Percentiles rank a stretch among this genome's conserved stretches.
These are phyloP conservation scores for Mormyrus proboscirostris DNA, from an alignment of 2,797 vertebrate genomes.

Conservation along the genomic window DNA sequence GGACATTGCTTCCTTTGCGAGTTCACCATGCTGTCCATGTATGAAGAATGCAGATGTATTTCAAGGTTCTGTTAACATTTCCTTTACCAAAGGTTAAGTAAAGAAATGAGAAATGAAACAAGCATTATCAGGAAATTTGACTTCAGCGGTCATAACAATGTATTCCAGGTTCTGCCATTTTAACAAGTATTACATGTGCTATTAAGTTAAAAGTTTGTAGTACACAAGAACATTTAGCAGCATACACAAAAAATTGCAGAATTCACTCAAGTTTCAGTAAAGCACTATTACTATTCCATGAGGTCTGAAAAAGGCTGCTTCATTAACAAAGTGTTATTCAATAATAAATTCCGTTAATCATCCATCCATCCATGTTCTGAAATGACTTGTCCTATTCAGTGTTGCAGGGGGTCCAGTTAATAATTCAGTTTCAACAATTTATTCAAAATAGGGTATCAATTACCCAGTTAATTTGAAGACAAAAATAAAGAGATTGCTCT, in stretches of 20 bases:
- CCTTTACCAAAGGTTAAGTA: not conserved
- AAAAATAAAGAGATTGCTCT: not conserved
- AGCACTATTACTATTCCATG: not conserved
- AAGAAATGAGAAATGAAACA: not conserved
- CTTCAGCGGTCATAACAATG: not conserved
- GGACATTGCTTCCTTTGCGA: not conserved
- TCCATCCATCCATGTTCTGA: not conserved
- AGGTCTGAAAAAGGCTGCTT: not conserved
- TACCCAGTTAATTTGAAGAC: not conserved
- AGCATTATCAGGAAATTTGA: not conserved
- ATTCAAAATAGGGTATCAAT: not conserved
- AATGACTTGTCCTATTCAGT: not conserved
- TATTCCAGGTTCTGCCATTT: not conserved
- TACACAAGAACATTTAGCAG: not conserved
- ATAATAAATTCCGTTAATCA: not conserved
- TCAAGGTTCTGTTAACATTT: not conserved
- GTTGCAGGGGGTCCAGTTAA: not conserved
- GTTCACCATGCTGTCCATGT: not conserved
- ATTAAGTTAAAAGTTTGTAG: not conserved
- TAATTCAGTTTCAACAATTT: not conserved
- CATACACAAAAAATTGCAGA: not conserved
- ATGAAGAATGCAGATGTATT: not conserved
- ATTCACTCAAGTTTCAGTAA: not conserved
- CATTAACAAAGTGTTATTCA: not conserved
- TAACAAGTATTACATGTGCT: not conserved